These are phyloP conservation scores for Cotesia congregata DNA, from an alignment of 2,888 invertebrate species.

Conservation along the genomic window DNA sequence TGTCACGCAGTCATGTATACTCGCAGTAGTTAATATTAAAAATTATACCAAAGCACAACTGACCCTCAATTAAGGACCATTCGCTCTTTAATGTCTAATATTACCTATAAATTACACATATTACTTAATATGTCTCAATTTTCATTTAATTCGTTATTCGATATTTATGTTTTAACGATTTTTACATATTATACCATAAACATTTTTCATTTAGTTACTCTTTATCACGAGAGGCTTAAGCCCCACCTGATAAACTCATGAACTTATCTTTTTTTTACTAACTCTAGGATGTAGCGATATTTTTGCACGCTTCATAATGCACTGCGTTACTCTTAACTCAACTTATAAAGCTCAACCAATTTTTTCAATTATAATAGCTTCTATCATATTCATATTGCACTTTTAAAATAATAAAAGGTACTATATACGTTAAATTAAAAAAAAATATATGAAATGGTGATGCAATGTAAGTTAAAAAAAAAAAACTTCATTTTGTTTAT, in stretches of 20 bases:
- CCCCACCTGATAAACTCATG: constrained; percentile 54
- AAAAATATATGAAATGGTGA: no score
- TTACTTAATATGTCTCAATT: not conserved
- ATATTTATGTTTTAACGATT: constrained; percentile 4
- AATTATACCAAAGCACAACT: not conserved
- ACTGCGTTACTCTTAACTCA: no score
- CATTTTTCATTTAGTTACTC: not conserved
- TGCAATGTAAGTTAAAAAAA: no score
- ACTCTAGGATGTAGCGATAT: not conserved
- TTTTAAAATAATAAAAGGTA: no score
- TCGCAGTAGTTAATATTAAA: not conserved
- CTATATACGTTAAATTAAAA: no score
- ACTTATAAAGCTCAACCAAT: no score
- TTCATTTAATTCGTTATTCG: not conserved
- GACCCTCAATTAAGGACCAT: not conserved
- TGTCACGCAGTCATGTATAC: not conserved
- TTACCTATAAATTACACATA: not conserved
- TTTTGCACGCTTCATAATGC: no score
- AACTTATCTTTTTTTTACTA: constrained; percentile 35
- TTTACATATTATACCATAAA: constrained; percentile 33
- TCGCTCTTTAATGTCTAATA: constrained; percentile 14
- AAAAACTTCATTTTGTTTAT: no score
- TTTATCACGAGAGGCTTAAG: constrained; percentile 45
- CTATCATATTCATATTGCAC: no score
- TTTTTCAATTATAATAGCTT: no score